Evolutionary conservation across 2,797 vertebrate genomes (phyloP), one percentile per base, ranked within the genome.

Genomic region (Spatula clypeata): DNA sequence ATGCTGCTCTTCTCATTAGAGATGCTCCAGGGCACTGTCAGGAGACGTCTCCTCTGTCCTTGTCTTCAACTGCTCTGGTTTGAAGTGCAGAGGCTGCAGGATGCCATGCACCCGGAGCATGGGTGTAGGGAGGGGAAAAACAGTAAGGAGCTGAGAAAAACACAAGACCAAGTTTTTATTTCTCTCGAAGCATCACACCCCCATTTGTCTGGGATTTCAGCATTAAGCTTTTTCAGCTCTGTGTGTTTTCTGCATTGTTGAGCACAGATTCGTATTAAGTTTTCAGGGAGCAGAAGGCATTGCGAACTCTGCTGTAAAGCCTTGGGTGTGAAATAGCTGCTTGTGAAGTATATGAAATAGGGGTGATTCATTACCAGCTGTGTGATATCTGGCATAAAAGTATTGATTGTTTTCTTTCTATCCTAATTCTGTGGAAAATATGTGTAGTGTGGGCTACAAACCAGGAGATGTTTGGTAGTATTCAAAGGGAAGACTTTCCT

Each of bases 71-170:
- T 44, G 49, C 31, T 66, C 57, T 42, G 27, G 3, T 42, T 72
- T 19, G 7, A 72, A 74, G 8, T 1, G 4, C 15, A 15, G 55
- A 12, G 26, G 11, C 5, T 70, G 21, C 29, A 47, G 49, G 32
- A 61, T 57, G 26, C 11, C 21, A 51, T 1, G 2, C 26, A n/a
- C 11, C 3, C n/a, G 20, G 29, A 62, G 4, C 0, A 0, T 9
- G 26, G 9, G 2, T 3, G 3, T 4, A 2, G 20, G 4, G 7
- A 8, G 14, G 31, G 4, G 4, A 1, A 4, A n/a, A 34, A 1
- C 15, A 27, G 29, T 1, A 55, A 32, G 69, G 42, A 61, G 5
- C 6, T 2, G 4, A 31, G 16, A 15, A 26, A 34, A 62, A 38
- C 26, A 18, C 66, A 38, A 20, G 29, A 9, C 1, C 45, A 29